Evolutionary conservation across 2,888 invertebrate species (phyloP), one percentile per base, ranked within the genome.

Genomic region (Mythimna loreyi): DNA sequence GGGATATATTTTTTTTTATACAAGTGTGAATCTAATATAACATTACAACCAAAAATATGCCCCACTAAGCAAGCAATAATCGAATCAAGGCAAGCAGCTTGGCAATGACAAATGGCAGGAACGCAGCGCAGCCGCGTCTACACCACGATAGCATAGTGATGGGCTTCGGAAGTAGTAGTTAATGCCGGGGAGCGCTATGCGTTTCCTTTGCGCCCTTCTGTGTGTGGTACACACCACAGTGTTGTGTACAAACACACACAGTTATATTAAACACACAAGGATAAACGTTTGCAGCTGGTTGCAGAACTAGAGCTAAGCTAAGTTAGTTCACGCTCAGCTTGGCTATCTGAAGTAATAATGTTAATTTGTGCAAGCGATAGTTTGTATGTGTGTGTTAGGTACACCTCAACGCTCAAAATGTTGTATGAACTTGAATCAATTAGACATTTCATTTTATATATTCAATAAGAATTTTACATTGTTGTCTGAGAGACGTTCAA

Each of bases 111-210:
- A 86, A 87, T 86, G 65, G 76, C 80, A 74, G 81, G 73, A 83
- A 84, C 78, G 80, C 72, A 79, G 66, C 71, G 72, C 75, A 76
- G 82, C 71, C 67, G 78, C 75, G 75, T 74, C 73, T 85, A 74
- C 85, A 75, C 81, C 74, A 83, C 86, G 89, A 92, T 92, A 91
- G 86, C 87, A 83, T 79, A 81, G 50, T 82, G 85, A 89, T 89
- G 82, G 85, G 87, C 84, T 86, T 77, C 87, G 91, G 90, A 92
- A 90, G 88, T 90, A 84, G 89, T 91, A 92, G 92, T 92, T 91
- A 93, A 92, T 91, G 91, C 86, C 82, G 81, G 84, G 86, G 85
- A 89, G 84, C 90, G 89, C 90, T 90, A 91, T 90, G 89, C 87
- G 87, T 87, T 90, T 88, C 89, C 90, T 88, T 91, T 87, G 88